Percentiles rank a stretch among this genome's conserved stretches.
Conservation (phyloP, 2,888 invertebrate genomes). For the Phengaris arion region DNA sequence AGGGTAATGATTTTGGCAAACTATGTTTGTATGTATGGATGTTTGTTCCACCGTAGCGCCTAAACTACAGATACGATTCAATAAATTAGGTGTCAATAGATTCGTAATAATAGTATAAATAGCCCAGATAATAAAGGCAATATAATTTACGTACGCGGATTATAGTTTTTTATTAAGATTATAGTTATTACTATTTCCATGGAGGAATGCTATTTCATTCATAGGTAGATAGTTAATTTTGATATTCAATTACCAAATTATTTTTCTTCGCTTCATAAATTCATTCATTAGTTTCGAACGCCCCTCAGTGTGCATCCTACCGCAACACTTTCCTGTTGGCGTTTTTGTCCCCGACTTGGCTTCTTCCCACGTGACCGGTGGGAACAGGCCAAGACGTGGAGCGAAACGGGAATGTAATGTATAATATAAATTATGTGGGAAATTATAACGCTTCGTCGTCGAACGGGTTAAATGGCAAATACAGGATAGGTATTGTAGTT, state of each 20-base stretch:
- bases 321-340: slow-evolving; percentile 44
- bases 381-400: slow-evolving; percentile 35
- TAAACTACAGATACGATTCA: too few relatives aligned
- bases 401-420: slow-evolving; percentile 9
- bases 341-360: slow-evolving; percentile 54
- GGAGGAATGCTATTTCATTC: too few relatives aligned
- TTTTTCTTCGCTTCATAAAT: not conserved
- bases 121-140: too few relatives aligned
- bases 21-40: too few relatives aligned
- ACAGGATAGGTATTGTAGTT: too few relatives aligned
- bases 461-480: not conserved
- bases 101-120: too few relatives aligned
- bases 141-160: too few relatives aligned
- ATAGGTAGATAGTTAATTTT: not conserved
- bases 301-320: slow-evolving; percentile 39
- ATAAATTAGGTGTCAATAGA: too few relatives aligned
- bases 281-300: not conserved
- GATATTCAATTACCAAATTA: not conserved
- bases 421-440: slow-evolving; percentile 7
- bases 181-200: not conserved
- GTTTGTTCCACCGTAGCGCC: too few relatives aligned
- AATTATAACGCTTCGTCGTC: not conserved
- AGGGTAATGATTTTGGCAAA: too few relatives aligned
- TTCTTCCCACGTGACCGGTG: slow-evolving; percentile 46
- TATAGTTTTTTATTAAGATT: too few relatives aligned